These are phyloP conservation scores for Idaea straminata DNA, from an alignment of 2,888 invertebrate genomes.

Conservation along the genomic window DNA sequence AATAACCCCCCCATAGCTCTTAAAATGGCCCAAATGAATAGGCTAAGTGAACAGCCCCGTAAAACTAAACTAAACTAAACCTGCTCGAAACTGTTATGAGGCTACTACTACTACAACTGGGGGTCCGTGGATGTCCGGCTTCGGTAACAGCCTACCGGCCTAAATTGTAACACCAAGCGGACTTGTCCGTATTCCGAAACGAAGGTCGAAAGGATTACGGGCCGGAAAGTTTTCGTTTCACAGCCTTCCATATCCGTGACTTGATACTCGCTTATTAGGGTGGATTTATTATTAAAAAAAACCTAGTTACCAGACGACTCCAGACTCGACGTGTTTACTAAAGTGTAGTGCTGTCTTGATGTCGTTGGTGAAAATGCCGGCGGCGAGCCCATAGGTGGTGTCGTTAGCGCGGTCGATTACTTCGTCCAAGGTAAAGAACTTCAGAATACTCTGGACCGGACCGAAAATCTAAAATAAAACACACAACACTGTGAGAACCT, in stretches of 20 bases:
- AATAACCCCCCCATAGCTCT: too few species aligned
- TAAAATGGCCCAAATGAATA: too few species aligned
- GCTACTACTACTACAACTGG: too few species aligned
- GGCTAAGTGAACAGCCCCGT: neutral
- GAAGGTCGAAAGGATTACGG: neutral
- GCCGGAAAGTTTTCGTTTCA: neutral
- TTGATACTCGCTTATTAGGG: neutral
- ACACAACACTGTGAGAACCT: neutral
- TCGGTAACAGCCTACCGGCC: neutral
- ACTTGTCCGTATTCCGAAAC: too few species aligned
- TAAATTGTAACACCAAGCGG: too few species aligned
- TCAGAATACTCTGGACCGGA: conserved; percentile 92
- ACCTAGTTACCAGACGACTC: conserved; percentile 84
- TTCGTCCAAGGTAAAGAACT: conserved; percentile 89
- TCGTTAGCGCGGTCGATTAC: conserved; percentile 90
- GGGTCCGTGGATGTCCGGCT: too few species aligned
- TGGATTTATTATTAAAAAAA: neutral
- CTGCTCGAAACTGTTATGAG: neutral
- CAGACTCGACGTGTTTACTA: conserved; percentile 87
- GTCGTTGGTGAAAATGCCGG: conserved; percentile 90
- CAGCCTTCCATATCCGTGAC: neutral
- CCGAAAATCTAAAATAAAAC: conserved; percentile 87
- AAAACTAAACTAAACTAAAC: neutral
- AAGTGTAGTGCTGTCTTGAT: conserved; percentile 88
- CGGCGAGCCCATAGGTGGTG: conserved; percentile 89